Conservation (phyloP, 2,888 invertebrate species). For the Actias luna region DNA sequence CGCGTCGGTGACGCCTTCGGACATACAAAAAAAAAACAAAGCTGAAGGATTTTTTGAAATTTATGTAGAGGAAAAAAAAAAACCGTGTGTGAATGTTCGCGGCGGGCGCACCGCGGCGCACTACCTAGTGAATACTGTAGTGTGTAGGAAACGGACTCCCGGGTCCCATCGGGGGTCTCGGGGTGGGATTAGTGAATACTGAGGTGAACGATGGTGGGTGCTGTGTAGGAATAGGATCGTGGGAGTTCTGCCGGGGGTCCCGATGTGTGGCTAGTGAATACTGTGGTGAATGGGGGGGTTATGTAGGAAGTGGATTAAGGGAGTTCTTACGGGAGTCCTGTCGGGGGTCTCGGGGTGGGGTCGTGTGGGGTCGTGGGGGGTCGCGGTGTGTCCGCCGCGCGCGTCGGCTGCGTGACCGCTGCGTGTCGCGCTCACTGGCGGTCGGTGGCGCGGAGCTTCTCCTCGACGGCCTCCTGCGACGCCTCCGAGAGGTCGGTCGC, state of each 20-base stretch:
- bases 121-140: conserved; percentile 37
- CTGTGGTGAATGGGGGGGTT: too few species aligned
- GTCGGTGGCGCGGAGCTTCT: conserved; percentile 96
- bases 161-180: conserved; percentile 28
- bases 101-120: conserved; percentile 24
- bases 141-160: too few species aligned
- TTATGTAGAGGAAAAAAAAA: conserved; percentile 44
- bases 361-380: conserved; percentile 15
- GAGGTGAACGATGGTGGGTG: too few species aligned
- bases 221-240: too few species aligned
- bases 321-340: too few species aligned
- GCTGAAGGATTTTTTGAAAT: conserved; percentile 58
- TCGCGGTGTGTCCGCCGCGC: conserved; percentile 12
- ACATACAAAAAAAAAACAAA: conserved; percentile 30
- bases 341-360: conserved; percentile 23
- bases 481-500: conserved; percentile 97
- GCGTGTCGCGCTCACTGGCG: conserved; percentile 89
- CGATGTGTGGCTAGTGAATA: too few species aligned
- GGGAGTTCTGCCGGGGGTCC: too few species aligned
- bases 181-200: too few species aligned
- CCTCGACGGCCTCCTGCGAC: conserved; percentile 95
- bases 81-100: conserved; percentile 36
- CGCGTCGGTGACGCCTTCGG: conserved; percentile 35
- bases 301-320: too few species aligned
- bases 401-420: conserved; percentile 43